Evolutionary conservation across 2,888 invertebrate species (phyloP), one percentile per base, ranked within the genome.

Genomic region (Plagodis pulveraria): DNA sequence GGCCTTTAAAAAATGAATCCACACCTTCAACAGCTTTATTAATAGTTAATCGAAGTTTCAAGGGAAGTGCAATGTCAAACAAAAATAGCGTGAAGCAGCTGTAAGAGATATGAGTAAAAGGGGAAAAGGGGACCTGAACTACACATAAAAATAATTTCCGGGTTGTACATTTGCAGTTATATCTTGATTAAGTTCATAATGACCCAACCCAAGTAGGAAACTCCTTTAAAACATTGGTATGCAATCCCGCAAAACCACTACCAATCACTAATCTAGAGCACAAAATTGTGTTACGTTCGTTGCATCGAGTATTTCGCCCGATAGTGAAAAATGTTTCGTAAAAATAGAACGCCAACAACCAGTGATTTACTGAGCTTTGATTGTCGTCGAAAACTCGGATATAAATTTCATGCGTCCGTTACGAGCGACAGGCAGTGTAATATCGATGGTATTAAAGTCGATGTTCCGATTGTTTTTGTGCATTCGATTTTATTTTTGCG

Each of bases 301-400:
- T 47, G 54, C 58, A 56, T 50, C 50, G 46, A 51, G 60, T 57
- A 61, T 56, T 22, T 22, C 22, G 4, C 61, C 56, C 49, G 44
- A 46, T 35, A 46, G 57, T 44, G 57, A 60, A 67, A 67, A 66
- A 66, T 54, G 57, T 60, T 60, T 52, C 48, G 44, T 44, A 49
- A 64, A 62, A 65, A 64, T 47, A 45, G n/a, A 35, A 48, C 48
- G 57, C 56, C 58, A 48, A 50, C 56, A 53, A 45, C 71, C 44
- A 70, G 76, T 80, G 78, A 80, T 80, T 80, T 79, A 77, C 73
- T 68, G 68, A 60, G 67, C 65, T 77, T 77, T 78, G 80, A 79
- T 81, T 75, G 77, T 73, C 74, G 72, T 71, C 71, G 73, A 77
- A 79, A 78, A 76, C 69, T 72, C 70, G 65, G 66, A 77, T 75